Evolutionary conservation across 2,113 vertebrate species (phyloP).

Genomic region (Acanthochromis polyacanthus): DNA sequence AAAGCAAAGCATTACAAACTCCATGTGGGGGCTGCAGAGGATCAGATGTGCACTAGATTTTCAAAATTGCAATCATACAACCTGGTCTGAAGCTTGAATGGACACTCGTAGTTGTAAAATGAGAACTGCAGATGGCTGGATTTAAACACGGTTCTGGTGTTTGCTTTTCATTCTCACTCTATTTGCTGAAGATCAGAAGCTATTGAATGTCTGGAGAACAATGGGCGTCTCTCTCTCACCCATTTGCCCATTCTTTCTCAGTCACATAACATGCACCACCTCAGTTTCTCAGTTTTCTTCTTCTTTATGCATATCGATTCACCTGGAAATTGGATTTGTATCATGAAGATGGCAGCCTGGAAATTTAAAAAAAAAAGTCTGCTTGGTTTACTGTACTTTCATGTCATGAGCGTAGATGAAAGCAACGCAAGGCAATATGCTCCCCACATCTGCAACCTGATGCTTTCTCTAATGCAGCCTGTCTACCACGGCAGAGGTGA

Average conservation of each 20-base stretch:
- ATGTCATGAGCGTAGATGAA: constrained; percentile 3
- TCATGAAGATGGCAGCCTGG: neutral
- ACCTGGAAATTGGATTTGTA: neutral
- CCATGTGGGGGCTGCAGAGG: neutral
- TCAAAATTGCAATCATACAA: constrained; percentile 1
- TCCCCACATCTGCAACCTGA: constrained; percentile 48
- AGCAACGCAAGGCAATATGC: constrained; percentile 34
- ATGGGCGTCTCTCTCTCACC: constrained; percentile 27
- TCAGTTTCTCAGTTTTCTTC: neutral
- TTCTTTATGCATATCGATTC: neutral
- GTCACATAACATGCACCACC: neutral
- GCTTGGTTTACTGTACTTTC: constrained; percentile 17
- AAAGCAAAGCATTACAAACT: neutral
- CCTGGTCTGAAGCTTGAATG: neutral
- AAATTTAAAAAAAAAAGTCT: neutral
- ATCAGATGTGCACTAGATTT: neutral
- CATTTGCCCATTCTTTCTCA: constrained; percentile 48
- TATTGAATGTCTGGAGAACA: constrained; percentile 46
- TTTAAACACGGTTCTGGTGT: constrained; percentile 30
- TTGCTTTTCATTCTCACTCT: constrained; percentile 46
- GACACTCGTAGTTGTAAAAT: constrained; percentile 21
- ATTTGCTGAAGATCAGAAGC: constrained; percentile 58
- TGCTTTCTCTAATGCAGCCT: constrained; percentile 44
- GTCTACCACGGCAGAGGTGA: constrained; percentile 30
- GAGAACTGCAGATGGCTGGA: constrained; percentile 14